A percentile compares a stretch with the other conserved stretches of the same genome.
These are phyloP conservation scores for Eupithecia subfuscata DNA, from an alignment of 2,888 invertebrate genomes.

Conservation along the genomic window DNA sequence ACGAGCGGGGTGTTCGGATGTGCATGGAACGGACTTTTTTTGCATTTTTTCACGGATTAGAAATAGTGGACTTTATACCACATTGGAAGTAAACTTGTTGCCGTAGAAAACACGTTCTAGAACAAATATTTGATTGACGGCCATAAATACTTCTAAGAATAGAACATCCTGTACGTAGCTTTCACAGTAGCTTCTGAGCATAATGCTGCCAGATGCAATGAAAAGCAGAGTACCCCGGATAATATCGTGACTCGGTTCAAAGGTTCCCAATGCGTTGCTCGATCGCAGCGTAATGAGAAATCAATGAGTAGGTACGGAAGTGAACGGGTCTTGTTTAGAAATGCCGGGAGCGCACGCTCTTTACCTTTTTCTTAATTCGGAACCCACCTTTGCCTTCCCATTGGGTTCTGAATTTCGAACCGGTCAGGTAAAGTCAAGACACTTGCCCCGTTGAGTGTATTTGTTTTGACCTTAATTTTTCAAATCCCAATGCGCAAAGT, in stretches of 20 bases:
- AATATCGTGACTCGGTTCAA: slow-evolving; percentile 19
- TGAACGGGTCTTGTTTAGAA: slow-evolving; percentile 29
- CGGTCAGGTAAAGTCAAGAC: slow-evolving; percentile 13
- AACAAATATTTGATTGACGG: neutral
- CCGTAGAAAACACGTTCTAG: no score
- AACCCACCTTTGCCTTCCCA: slow-evolving; percentile 22
- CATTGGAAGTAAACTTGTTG: neutral
- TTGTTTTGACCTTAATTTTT: slow-evolving; percentile 28
- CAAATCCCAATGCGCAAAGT: slow-evolving; percentile 27
- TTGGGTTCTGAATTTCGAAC: slow-evolving; percentile 18
- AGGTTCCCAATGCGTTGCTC: slow-evolving; percentile 24
- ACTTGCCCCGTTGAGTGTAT: slow-evolving; percentile 19
- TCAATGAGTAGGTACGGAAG: slow-evolving; percentile 23
- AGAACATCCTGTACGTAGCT: neutral
- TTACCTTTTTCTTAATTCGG: slow-evolving; percentile 24
- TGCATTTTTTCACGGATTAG: neutral
- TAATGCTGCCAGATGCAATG: neutral
- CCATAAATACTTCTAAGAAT: neutral
- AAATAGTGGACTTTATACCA: neutral
- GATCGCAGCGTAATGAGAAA: slow-evolving; percentile 26
- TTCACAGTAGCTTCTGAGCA: neutral
- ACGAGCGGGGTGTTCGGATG: neutral
- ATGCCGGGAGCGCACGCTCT: slow-evolving; percentile 18
- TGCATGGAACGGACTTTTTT: neutral
- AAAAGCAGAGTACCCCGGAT: neutral